Evolutionary conservation across 2,888 invertebrate genomes (phyloP).

Genomic region (Aspidapion aeneum): DNA sequence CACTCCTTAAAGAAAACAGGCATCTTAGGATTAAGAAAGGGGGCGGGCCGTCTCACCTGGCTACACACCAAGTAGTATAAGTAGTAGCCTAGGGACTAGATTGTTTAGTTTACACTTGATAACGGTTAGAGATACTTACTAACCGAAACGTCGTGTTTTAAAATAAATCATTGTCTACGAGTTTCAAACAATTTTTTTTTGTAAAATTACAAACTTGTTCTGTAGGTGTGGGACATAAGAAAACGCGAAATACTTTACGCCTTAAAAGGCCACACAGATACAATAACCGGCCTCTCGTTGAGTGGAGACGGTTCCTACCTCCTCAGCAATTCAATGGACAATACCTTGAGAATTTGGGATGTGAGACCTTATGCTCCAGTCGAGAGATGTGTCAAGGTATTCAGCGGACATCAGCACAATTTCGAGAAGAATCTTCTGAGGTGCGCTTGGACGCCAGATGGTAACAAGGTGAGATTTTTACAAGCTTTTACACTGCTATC

Average conservation of each 20-base stretch:
- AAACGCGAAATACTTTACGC: conserved; percentile 81
- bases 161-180: no score
- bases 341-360: conserved; percentile 94
- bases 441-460: conserved; percentile 70
- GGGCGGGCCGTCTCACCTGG: no score
- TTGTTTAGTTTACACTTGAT: no score
- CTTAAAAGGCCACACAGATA: conserved; percentile 92
- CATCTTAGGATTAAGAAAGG: no score
- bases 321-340: conserved; percentile 96
- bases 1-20: no score
- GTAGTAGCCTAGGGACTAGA: no score
- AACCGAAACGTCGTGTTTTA: no score
- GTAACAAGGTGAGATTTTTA: conserved; percentile 28
- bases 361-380: conserved; percentile 91
- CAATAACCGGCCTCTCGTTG: conserved; percentile 85
- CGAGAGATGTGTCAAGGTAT: conserved; percentile 89
- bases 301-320: conserved; percentile 87
- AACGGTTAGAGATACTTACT: no score
- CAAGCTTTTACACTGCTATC: no score
- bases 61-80: no score
- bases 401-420: conserved; percentile 84
- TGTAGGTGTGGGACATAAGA: conserved; percentile 84
- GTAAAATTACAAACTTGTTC: no score
- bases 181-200: no score
- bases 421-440: conserved; percentile 95